A percentile compares a stretch with the other conserved stretches of the same genome.
Conservation (phyloP, 2,888 invertebrate species). For the Scaeva pyrastri region DNA sequence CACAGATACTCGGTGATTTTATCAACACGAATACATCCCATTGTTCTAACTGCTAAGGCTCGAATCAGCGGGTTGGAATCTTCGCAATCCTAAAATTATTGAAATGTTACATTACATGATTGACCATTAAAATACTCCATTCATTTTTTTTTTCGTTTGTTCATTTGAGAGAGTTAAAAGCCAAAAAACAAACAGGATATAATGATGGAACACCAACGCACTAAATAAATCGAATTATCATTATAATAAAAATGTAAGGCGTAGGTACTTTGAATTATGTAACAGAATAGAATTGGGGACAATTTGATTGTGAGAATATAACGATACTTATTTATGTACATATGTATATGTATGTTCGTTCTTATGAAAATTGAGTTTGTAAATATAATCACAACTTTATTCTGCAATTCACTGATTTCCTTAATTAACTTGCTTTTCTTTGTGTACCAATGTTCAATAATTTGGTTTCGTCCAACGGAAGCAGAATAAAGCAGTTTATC, state of each 20-base stretch:
- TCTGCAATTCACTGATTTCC: not conserved
- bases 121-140: not conserved
- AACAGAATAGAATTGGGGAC: slow-evolving; percentile 23
- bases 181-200: slow-evolving; percentile 63
- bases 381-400: not conserved
- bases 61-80: slow-evolving; percentile 99
- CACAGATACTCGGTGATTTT: slow-evolving; percentile 99
- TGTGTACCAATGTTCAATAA: not conserved
- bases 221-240: slow-evolving; percentile 27
- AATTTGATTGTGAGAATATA: slow-evolving; percentile 32
- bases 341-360: slow-evolving; percentile 2
- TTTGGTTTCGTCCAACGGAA: not conserved
- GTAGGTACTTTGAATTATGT: slow-evolving; percentile 26
- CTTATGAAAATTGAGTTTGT: slow-evolving; percentile 6
- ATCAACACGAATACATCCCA: slow-evolving; percentile 99
- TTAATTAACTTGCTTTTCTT: not conserved
- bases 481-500: slow-evolving; percentile 4
- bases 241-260: slow-evolving; percentile 44
- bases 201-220: slow-evolving; percentile 56
- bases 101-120: slow-evolving; percentile 22
- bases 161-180: slow-evolving; percentile 37
- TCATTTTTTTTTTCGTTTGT: not conserved
- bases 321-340: slow-evolving; percentile 7
- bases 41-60: slow-evolving; percentile 98
- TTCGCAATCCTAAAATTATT: slow-evolving; percentile 94